phyloP scores from a whole-genome alignment of 2,797 vertebrate genomes.

The Balearica regulorum region DNA sequence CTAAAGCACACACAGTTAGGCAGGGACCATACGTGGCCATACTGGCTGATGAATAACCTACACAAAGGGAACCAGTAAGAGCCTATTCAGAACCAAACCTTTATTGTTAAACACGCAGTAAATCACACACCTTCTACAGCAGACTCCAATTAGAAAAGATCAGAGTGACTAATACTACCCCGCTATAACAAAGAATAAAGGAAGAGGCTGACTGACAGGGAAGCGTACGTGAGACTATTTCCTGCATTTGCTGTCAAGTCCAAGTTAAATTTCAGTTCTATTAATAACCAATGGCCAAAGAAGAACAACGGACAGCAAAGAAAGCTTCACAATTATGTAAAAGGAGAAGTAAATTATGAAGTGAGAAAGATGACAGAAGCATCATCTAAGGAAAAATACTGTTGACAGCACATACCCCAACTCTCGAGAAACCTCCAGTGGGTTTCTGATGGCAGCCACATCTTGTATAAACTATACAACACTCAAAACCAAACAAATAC shows the following conservation, averaged over 20 bases:
- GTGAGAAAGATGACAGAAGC: not conserved
- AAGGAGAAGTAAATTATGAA: not conserved
- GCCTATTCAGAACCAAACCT: not conserved
- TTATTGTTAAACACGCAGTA: not conserved
- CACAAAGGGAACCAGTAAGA: constrained; percentile 28
- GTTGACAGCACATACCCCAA: not conserved
- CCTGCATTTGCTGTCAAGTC: not conserved
- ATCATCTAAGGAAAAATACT: not conserved
- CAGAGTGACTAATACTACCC: not conserved
- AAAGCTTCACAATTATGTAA: not conserved
- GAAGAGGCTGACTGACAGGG: not conserved
- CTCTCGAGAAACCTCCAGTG: not conserved
- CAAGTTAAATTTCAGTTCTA: not conserved
- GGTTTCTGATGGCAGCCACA: not conserved
- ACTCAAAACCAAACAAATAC: not conserved
- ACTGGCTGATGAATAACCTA: not conserved
- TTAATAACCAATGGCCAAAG: not conserved
- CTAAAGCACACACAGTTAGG: not conserved
- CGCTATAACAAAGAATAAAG: not conserved
- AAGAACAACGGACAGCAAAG: not conserved
- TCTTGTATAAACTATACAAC: not conserved
- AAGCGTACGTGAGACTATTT: not conserved
- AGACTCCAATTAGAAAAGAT: not conserved
- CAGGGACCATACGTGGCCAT: not conserved
- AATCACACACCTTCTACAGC: not conserved